A percentile compares a stretch with the other conserved stretches of the same genome.
These are phyloP conservation scores for Platysternon megacephalum DNA, from an alignment of 2,113 vertebrate species.

Conservation along the genomic window DNA sequence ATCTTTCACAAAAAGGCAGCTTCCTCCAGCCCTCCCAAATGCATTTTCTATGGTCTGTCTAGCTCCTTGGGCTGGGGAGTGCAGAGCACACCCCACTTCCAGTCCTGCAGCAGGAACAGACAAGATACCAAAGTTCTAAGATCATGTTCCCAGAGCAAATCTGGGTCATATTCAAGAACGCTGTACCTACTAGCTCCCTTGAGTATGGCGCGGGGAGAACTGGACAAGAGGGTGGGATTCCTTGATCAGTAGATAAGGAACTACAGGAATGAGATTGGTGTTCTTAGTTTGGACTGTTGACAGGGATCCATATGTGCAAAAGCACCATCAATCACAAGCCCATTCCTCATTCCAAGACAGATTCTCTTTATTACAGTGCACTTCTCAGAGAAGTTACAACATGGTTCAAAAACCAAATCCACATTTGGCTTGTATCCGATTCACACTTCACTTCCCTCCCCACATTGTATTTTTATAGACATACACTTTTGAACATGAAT, in stretches of 20 bases:
- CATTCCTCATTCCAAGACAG: background rate
- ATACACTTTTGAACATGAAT: background rate
- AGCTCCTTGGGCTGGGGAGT: too few species aligned
- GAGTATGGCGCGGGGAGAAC: too few species aligned
- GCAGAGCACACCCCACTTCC: background rate
- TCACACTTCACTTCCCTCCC: background rate
- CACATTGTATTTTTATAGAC: background rate
- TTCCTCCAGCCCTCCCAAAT: too few species aligned
- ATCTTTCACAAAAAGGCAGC: too few species aligned
- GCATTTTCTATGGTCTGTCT: too few species aligned
- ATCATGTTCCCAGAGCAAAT: background rate
- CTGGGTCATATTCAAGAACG: background rate
- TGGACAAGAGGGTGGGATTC: background rate
- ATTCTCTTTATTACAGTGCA: constrained; percentile 24
- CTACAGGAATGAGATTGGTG: background rate
- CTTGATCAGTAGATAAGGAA: background rate
- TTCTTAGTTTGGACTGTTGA: too few species aligned
- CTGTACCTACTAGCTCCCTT: too few species aligned
- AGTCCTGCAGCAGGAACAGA: background rate
- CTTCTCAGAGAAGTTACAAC: constrained; percentile 21
- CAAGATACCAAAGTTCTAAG: background rate
- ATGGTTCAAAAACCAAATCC: background rate
- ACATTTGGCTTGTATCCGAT: constrained; percentile 8
- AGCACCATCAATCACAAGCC: background rate
- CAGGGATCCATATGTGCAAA: too few species aligned